Conservation (phyloP, 2,113 vertebrate species). For the Lathamus discolor region DNA sequence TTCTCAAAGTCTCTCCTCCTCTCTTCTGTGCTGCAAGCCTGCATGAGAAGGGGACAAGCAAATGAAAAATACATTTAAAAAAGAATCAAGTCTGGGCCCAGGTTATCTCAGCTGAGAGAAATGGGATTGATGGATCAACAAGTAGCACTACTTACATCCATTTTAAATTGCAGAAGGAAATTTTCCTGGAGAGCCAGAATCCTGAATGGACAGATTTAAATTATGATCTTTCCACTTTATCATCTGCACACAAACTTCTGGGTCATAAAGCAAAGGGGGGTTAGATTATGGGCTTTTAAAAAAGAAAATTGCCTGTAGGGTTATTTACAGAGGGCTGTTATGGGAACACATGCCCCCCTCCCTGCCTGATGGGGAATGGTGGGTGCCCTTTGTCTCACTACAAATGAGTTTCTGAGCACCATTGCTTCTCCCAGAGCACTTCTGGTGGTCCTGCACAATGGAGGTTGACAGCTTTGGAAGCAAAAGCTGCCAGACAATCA, state of each 20-base stretch:
- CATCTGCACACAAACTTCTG: not conserved
- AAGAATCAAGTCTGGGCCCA: not conserved
- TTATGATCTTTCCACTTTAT: not conserved
- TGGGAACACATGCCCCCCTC: not conserved
- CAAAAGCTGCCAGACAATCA: not conserved
- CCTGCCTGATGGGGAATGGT: not conserved
- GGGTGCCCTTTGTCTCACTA: not conserved
- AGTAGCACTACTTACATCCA: constrained; percentile 85
- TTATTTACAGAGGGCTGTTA: not conserved
- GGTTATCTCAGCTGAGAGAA: not conserved
- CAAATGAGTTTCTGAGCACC: not conserved
- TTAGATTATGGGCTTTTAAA: not conserved
- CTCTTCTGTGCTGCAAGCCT: constrained; percentile 87
- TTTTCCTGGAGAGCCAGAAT: constrained; percentile 94
- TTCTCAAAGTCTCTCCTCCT: constrained; percentile 93
- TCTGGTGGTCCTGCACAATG: not conserved
- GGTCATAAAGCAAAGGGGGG: not conserved
- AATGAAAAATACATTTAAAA: not conserved
- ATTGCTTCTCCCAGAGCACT: not conserved
- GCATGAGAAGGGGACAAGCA: not conserved
- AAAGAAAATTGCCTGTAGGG: not conserved
- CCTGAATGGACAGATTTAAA: constrained; percentile 69
- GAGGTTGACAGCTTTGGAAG: not conserved
- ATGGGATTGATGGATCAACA: not conserved
- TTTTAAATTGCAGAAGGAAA: constrained; percentile 93